Base-by-base conservation (phyloP, 2,113 vertebrate species). In the Datnioides undecimradiatus region DNA sequence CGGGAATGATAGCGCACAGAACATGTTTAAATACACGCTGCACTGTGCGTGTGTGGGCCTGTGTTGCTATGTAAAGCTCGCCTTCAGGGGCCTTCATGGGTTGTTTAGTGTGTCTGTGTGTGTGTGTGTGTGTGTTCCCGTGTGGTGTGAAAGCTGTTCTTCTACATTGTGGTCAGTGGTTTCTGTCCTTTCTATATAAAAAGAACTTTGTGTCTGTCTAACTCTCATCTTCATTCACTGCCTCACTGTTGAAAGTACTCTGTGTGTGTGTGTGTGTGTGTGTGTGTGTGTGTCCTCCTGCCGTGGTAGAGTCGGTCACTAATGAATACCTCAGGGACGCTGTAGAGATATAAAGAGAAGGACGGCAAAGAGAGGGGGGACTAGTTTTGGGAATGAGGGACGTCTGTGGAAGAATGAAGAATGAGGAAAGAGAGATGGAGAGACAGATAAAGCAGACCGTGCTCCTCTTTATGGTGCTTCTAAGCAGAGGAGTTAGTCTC, bases 271-370 rank as follows among this genome's bases (percentile, higher is more conserved):
- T 34, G 38, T 38, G 45, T 10, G 14, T 14, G 4, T 69, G 36
- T 40, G 25, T 41, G 31, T 40, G 38, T 41, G 38, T 46, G 34
- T 29, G 11, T 66, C 19, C 13, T 0, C 10, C 41, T n/a, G 51
- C 67, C 38, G 33, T 23, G 34, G 60, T 48, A 19, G 45, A 58
- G 55, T 33, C 16, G 33, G 77, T 75, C 85, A 68, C 83, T 91
- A 91, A 91, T 89, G 81, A 88, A 76, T 54, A 78, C 83, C 83
- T 79, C 78, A 1, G 85, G 86, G 85, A 88, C 6, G 10, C 10
- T n/a, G 60, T 27, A 6, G 41, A 54, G 34, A 70, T 68, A 69
- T 46, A 13, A 52, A 59, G 49, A 27, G 52, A 21, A 27, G n/a
- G 59, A 57, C n/a, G 6, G 46, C 59, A 49, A 14, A 27, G 34